A percentile compares a stretch with the other conserved stretches of the same genome.
Conservation (phyloP, 2,888 invertebrate species). For the Pyrrhia umbra region DNA sequence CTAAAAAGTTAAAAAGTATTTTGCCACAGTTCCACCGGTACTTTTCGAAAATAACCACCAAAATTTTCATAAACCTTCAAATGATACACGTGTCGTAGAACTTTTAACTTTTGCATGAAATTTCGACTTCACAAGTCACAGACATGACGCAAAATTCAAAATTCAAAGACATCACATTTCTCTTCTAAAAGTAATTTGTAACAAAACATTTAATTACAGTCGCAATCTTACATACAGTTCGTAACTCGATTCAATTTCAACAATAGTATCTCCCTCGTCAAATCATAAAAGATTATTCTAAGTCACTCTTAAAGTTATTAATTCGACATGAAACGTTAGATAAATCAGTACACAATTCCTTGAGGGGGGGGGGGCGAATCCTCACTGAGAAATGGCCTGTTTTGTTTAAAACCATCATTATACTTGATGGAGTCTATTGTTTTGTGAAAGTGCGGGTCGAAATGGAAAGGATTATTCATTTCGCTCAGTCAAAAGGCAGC, state of each 20-base stretch:
- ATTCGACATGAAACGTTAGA: constrained; percentile 74
- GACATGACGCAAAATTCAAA: constrained; percentile 20
- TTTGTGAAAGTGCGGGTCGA: constrained; percentile 76
- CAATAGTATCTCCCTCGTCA: constrained; percentile 63
- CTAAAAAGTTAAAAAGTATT: too few species aligned
- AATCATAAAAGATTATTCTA: constrained; percentile 71
- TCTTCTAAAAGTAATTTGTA: constrained; percentile 47
- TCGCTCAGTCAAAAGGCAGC: constrained; percentile 79
- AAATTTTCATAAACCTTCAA: background rate
- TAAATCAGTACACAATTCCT: constrained; percentile 75
- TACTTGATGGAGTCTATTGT: constrained; percentile 87
- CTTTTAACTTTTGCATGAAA: constrained; percentile 26
- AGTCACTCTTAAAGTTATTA: constrained; percentile 76
- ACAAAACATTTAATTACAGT: constrained; percentile 51
- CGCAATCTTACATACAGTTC: constrained; percentile 56
- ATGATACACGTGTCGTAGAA: constrained; percentile 25
- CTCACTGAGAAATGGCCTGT: constrained; percentile 79
- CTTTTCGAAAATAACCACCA: constrained; percentile 1
- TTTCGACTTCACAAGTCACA: constrained; percentile 18
- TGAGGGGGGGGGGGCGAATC: constrained; percentile 66
- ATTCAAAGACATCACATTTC: constrained; percentile 30
- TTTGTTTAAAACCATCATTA: constrained; percentile 87
- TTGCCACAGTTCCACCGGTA: background rate
- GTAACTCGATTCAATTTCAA: constrained; percentile 58
- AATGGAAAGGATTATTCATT: constrained; percentile 87